Conservation (phyloP, 2,113 vertebrate genomes). For the Nesoenas mayeri region DNA sequence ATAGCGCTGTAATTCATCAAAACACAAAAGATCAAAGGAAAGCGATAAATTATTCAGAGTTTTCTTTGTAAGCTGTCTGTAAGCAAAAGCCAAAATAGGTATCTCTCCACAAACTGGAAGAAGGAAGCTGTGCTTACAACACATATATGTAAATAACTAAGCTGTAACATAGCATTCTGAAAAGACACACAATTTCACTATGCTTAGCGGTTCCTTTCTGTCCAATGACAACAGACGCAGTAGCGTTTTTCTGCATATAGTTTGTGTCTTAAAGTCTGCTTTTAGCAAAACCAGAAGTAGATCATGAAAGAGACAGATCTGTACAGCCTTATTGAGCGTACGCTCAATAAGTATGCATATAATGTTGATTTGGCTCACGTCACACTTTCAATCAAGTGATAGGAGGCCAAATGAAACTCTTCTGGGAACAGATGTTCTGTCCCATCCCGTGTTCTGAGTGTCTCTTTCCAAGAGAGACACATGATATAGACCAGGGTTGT, state of each 20-base stretch:
- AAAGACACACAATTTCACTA: neutral
- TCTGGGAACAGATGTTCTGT: neutral
- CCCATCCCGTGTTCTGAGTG: neutral
- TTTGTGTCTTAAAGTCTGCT: neutral
- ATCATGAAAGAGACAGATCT: neutral
- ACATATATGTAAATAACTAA: neutral
- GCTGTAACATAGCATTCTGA: neutral
- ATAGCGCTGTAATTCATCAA: neutral
- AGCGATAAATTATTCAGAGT: neutral
- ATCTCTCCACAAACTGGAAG: neutral
- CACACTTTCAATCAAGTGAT: rapidly evolving
- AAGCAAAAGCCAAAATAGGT: neutral
- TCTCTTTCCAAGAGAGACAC: neutral
- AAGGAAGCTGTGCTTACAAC: neutral
- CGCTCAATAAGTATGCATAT: neutral
- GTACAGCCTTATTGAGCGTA: neutral
- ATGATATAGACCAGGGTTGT: neutral
- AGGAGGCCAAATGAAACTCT: neutral
- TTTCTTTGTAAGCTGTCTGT: neutral
- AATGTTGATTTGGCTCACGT: rapidly evolving
- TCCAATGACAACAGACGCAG: neutral
- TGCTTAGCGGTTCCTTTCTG: rapidly evolving
- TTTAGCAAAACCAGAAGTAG: neutral
- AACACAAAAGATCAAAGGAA: neutral
- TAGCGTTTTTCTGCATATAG: neutral